Base-by-base conservation (phyloP, 1,140 invertebrate species). In the Diorhabda carinulata region DNA sequence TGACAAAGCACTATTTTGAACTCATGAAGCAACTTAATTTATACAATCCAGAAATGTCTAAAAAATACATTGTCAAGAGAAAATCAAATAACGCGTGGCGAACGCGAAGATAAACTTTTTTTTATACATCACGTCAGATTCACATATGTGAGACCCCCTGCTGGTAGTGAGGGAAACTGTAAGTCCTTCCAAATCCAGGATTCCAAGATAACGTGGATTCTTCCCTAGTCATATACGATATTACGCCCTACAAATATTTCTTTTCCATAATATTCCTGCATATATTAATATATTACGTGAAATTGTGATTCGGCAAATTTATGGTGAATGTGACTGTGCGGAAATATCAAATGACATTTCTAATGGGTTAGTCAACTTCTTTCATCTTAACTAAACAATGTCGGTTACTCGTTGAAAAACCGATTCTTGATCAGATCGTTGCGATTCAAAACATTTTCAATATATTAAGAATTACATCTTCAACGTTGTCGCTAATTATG, bases 161-260 rank as follows among this genome's bases (percentile, higher is more conserved):
- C 64, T 59, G 69, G 7, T 61, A 66, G 43, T 52, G 52, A 43
- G 57, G 68, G 61, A 25, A 56, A 70, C 45, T 47, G 56, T 66
- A 70, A 70, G 69, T 66, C 69, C 64, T 61, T 58, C 10, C 47
- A 73, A 75, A 73, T 71, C 73, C 72, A 57, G 70, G 73, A 75
- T 75, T 71, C 73, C 72, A 61, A 70, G 73, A 75, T 75, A 75
- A 75, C 72, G 71, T 64, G 69, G 66, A n/a, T 65, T 68, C 73
- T 71, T 74, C 69, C 59, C 47, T 71, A 61, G 64, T 69, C 69
- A 73, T 70, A 75, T 73, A 72, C 70, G 60, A 61, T 68, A 66
- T 70, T 70, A 62, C 64, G 45, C 64, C 25, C 64, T 47, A 70
- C 59, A 60, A 58, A 70, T 70, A 70, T 70, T 70, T 64, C 69